Conservation (phyloP, 2,888 invertebrate genomes). For the Lasioglossum malachurum region DNA sequence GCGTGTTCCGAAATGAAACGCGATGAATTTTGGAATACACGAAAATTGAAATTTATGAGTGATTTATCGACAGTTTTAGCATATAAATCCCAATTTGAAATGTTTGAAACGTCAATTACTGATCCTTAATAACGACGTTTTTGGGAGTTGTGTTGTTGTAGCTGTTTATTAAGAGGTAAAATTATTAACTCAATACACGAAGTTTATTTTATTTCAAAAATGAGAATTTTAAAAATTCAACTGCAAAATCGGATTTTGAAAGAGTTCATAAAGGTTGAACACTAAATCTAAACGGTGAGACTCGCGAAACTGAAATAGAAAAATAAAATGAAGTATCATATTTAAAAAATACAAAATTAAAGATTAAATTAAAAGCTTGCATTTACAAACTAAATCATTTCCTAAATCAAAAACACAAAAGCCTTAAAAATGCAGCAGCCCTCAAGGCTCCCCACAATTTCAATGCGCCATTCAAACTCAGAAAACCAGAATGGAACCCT, state of each 20-base stretch:
- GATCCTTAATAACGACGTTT: background rate
- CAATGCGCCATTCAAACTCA: background rate
- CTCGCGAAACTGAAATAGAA: background rate
- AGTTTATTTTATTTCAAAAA: background rate
- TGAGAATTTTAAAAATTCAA: background rate
- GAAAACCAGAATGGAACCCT: background rate
- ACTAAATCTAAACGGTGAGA: too few species aligned
- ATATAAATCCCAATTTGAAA: background rate
- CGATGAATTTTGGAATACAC: background rate
- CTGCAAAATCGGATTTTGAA: background rate
- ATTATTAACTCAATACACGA: background rate
- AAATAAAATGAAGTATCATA: background rate
- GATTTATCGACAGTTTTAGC: background rate
- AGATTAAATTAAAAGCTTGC: background rate
- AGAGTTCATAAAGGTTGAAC: background rate
- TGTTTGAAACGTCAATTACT: background rate
- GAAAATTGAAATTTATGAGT: slow-evolving; percentile 11
- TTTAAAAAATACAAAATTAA: background rate
- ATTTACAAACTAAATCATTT: background rate
- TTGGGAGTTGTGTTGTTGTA: background rate
- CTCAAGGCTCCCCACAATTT: background rate
- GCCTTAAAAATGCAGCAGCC: background rate
- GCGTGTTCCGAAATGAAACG: background rate
- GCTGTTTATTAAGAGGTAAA: background rate
- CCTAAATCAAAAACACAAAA: background rate